These are phyloP conservation scores for Emys orbicularis DNA, from an alignment of 2,797 vertebrate species.

Conservation along the genomic window DNA sequence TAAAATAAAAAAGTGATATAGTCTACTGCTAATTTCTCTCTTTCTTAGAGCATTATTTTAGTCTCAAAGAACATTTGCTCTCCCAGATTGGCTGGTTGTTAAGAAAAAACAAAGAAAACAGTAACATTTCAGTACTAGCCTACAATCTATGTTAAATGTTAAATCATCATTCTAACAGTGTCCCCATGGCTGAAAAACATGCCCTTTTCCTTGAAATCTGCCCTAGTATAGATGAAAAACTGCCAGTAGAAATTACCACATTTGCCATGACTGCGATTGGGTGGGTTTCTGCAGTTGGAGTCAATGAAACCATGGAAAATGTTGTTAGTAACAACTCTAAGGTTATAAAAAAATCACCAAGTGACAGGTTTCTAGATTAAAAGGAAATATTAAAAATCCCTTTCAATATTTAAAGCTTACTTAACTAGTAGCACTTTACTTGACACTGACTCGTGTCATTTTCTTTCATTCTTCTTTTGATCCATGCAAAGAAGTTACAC, in stretches of 20 bases:
- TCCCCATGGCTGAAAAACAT: constrained; percentile 58
- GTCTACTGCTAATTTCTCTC: constrained; percentile 46
- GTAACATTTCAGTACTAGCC: constrained; percentile 49
- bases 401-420: constrained; percentile 88
- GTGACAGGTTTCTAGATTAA: constrained; percentile 85
- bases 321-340: constrained; percentile 74
- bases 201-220: constrained; percentile 62
- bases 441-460: constrained; percentile 82
- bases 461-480: constrained; percentile 86
- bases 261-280: constrained; percentile 57
- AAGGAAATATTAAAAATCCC: constrained; percentile 87
- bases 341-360: constrained; percentile 71
- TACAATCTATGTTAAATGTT: constrained; percentile 57
- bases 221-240: constrained; percentile 34
- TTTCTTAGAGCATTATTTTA: constrained; percentile 62
- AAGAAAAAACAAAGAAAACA: constrained; percentile 37
- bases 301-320: constrained; percentile 76
- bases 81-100: constrained; percentile 53
- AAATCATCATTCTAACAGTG: constrained; percentile 60
- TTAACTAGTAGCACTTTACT: constrained; percentile 84
- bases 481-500: constrained; percentile 84
- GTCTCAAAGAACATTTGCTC: constrained; percentile 52
- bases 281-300: constrained; percentile 60
- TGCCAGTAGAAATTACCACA: constrained; percentile 58
- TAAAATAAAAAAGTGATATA: constrained; percentile 35